A percentile compares a stretch with the other conserved stretches of the same genome.
Evolutionary conservation across 35 echinoderm and acorn worm species (phyloP).

Genomic region (Amphiura filiformis): DNA sequence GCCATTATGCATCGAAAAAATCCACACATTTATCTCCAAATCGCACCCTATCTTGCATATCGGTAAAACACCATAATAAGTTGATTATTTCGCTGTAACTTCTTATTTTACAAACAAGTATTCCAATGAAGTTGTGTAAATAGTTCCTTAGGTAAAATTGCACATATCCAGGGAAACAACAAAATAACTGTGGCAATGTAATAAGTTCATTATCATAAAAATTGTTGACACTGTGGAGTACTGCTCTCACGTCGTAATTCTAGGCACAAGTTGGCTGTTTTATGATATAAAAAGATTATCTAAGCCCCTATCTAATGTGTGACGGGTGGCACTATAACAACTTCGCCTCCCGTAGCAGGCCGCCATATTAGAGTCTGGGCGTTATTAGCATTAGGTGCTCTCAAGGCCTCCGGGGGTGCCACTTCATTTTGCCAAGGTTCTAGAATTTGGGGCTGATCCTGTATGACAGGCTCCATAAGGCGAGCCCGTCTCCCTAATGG

Average conservation of each 20-base stretch:
- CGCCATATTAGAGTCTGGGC: constrained; percentile 97
- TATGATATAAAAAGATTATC: background rate
- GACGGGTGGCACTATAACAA: constrained; percentile 88
- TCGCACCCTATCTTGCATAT: no score
- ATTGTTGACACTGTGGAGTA: background rate
- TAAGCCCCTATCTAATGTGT: background rate
- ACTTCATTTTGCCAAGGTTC: constrained; percentile 84
- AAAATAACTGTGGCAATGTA: background rate
- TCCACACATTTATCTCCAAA: no score
- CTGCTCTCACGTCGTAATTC: constrained; percentile 36
- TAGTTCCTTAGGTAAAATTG: background rate
- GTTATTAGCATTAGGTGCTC: constrained; percentile 96
- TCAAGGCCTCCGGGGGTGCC: constrained; percentile 83
- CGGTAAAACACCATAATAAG: no score
- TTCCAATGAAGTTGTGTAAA: no score
- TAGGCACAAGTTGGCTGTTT: background rate
- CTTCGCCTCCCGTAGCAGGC: constrained; percentile 72
- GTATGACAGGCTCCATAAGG: constrained; percentile 79
- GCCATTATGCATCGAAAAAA: no score
- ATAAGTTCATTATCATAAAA: background rate
- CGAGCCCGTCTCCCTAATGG: constrained; percentile 74
- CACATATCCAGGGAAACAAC: background rate
- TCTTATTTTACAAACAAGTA: no score
- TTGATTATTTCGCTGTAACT: no score
- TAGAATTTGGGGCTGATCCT: constrained; percentile 86